Conservation (phyloP, 2,888 invertebrate species). For the Kuschelorhynchus macadamiae region DNA sequence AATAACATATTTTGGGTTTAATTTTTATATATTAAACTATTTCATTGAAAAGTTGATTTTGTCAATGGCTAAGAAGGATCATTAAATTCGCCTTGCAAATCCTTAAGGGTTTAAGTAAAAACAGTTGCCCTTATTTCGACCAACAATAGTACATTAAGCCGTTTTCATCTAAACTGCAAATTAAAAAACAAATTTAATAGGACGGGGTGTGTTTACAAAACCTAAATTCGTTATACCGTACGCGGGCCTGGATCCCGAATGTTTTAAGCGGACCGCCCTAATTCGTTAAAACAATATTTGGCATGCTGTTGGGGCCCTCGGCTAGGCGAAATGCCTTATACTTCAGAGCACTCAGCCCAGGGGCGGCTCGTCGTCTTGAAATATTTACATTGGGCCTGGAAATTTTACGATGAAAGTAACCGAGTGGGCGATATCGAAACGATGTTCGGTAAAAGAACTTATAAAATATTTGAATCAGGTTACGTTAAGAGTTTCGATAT, state of each 20-base stretch:
- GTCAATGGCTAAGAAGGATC: too few species aligned
- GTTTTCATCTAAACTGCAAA: slow-evolving; percentile 18
- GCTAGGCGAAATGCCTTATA: slow-evolving; percentile 39
- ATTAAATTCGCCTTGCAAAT: too few species aligned
- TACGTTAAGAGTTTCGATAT: too few species aligned
- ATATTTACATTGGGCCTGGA: too few species aligned
- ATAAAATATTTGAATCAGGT: too few species aligned
- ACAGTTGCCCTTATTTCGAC: not conserved
- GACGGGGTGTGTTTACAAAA: slow-evolving; percentile 39
- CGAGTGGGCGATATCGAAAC: too few species aligned
- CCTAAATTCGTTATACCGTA: slow-evolving; percentile 41
- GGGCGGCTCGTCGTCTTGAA: slow-evolving; percentile 21
- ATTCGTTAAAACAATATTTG: slow-evolving; percentile 52
- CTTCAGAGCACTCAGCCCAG: slow-evolving; percentile 33
- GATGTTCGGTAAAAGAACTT: too few species aligned
- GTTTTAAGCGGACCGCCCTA: slow-evolving; percentile 49
- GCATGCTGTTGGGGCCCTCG: slow-evolving; percentile 47
- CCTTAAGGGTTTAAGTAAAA: too few species aligned
- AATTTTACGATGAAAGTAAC: too few species aligned
- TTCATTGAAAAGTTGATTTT: too few species aligned
- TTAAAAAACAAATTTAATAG: slow-evolving; percentile 33
- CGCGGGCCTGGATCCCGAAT: slow-evolving; percentile 22
- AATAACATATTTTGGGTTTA: too few species aligned
- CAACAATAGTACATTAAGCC: slow-evolving; percentile 3
- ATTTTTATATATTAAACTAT: too few species aligned